Conservation (phyloP, 2,888 invertebrate genomes). For the Agrochola macilenta region DNA sequence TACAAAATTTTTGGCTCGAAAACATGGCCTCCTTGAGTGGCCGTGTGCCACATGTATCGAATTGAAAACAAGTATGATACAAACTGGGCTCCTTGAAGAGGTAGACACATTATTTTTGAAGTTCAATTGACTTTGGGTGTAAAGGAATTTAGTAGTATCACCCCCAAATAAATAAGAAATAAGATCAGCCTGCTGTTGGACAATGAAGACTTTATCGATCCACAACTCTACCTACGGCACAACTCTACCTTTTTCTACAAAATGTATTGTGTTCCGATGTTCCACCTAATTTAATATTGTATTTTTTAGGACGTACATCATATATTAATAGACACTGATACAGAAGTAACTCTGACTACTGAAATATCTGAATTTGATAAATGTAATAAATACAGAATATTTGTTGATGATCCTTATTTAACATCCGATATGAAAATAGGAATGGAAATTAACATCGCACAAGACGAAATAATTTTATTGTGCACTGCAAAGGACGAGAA, state of each 20-base stretch:
- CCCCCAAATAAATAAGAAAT: neutral
- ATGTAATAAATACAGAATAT: conserved; percentile 72
- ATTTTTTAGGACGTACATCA: conserved; percentile 61
- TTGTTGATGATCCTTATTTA: conserved; percentile 72
- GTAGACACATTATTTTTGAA: conserved; percentile 66
- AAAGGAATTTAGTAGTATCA: neutral
- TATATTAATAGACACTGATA: conserved; percentile 61
- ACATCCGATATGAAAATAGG: conserved; percentile 69
- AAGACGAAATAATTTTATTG: conserved; percentile 70
- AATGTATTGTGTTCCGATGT: neutral
- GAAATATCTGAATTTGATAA: conserved; percentile 66
- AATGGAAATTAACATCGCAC: conserved; percentile 68
- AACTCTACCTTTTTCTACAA: neutral
- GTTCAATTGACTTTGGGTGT: neutral
- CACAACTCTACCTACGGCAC: neutral
- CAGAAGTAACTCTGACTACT: conserved; percentile 67
- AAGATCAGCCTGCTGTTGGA: neutral
- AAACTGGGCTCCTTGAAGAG: conserved; percentile 90
- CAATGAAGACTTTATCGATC: neutral
- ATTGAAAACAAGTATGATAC: conserved; percentile 95
- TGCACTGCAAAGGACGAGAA: conserved; percentile 65
- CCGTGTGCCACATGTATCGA: conserved; percentile 95
- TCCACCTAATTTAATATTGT: neutral
- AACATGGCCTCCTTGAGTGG: conserved; percentile 87
- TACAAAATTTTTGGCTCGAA: conserved; percentile 88